Evolutionary conservation across 2,113 vertebrate species (phyloP), one percentile per base, ranked within the genome.

Genomic region (Pseudorhombus dupliciocellatus): DNA sequence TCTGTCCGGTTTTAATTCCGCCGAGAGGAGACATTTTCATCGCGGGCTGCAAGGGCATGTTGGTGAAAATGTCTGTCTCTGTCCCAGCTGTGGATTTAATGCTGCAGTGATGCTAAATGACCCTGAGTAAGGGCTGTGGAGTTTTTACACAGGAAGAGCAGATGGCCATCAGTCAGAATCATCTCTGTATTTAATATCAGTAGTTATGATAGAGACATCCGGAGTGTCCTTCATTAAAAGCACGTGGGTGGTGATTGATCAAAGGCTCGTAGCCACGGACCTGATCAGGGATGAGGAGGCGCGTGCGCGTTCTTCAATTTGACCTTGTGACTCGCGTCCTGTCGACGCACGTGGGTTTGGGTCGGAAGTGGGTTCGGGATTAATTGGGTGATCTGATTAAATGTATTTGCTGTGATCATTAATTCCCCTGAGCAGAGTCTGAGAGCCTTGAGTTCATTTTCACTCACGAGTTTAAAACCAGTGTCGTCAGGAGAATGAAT

Each of bases 291-390:
- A 75, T 79, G 70, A n/a, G 21, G 61, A 40, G 34, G 18, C 50
- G 40, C 85, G 61, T 79, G 88, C 83, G n/a, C n/a, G n/a, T 79
- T 76, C 70, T 53, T 26, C 62, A 51, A 24, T 89, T 83, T 95
- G 93, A 95, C 94, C 94, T 95, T 95, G 94, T 93, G 91, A 90
- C 82, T 89, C 82, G 21, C 83, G 92, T 84, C 90, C 89, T 61
- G 55, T 61, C 44, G 82, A 31, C 59, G 50, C 92, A 92, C 89
- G 92, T 92, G 92, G 80, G 88, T 56, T 22, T 24, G 74, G 79
- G 82, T 22, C 37, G 74, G 79, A 84, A 63, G 24, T 48, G 22
- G 34, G 25, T 61, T 28, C 6, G 24, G 20, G 12, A 34, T 15
- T 4, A 16, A 31, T 16, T 2, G 1, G 7, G 15, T 22, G 2